Evolutionary conservation across 2,113 vertebrate genomes (phyloP), one percentile per base, ranked within the genome.

Genomic region (Canis aureus): DNA sequence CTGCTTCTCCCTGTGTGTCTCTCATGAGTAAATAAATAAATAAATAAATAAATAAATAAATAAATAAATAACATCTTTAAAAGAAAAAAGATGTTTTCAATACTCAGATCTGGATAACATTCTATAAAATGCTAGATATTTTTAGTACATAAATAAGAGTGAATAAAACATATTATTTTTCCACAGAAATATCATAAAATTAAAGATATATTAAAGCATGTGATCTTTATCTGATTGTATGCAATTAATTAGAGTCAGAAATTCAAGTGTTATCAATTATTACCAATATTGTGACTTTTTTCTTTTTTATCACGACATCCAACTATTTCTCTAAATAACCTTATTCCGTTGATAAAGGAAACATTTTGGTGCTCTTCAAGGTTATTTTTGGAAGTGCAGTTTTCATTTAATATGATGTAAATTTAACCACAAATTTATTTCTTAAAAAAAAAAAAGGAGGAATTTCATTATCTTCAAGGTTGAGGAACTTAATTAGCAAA

Each of bases 381-480:
- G 76, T 94, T 81, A 81, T 92, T 93, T 38, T 89, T 53, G 49
- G 32, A 94, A 89, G 38, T 62, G 25, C 2, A 55, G 9, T 69
- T 94, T 90, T 86, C 51, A 81, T 78, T 87, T 97, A 82, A 82
- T 86, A 49, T 73, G 20, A 53, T 66, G 9, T 51, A 85, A 96
- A 71, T 82, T 73, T 81, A 55, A 71, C 55, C 12, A 69, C n/a
- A 69, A 85, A 49, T 83, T 64, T 64, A 57, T 62, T 87, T 93
- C 57, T 92, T 96, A 16, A 27, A 79, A 43, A 57, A 79, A 78
- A 60, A 27, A 43, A 43, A 43, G 43, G 43, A 80, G 7, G 23
- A 84, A 59, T 97, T 55, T 67, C 29, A 51, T 97, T 85, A 94
- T 69, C 19, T 64, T 93, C 23, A 93, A 93, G 49, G 53, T 78